A percentile compares a stretch with the other conserved stretches of the same genome.
Evolutionary conservation across 2,888 invertebrate species (phyloP).

Genomic region (Mythimna lalbum): DNA sequence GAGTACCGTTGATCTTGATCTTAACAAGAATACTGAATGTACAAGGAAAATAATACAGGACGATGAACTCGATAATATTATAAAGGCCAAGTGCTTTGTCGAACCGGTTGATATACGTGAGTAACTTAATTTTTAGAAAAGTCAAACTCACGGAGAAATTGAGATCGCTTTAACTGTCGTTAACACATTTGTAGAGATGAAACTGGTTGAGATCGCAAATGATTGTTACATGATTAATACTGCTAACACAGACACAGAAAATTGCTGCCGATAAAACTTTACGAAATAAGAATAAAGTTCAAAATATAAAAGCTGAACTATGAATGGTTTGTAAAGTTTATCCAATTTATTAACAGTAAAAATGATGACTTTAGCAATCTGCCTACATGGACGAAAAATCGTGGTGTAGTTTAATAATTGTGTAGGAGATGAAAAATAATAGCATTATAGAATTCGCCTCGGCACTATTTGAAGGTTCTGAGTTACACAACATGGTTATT

Average conservation of each 20-base stretch:
- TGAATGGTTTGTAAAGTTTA: no score
- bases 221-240: constrained; percentile 7
- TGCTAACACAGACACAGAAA: neutral
- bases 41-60: constrained; percentile 45
- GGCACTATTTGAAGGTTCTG: neutral
- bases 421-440: neutral
- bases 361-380: neutral
- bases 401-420: neutral
- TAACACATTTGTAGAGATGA: constrained; percentile 33
- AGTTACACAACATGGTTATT: constrained; percentile 1
- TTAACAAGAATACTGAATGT: constrained; percentile 1
- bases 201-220: constrained; percentile 16
- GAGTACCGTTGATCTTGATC: constrained; percentile 17
- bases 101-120: constrained; percentile 41
- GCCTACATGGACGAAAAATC: neutral
- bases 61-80: constrained; percentile 34
- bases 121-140: constrained; percentile 48
- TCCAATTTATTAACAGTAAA: neutral
- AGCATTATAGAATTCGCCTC: neutral
- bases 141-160: constrained; percentile 40
- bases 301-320: no score
- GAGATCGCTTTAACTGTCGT: constrained; percentile 30
- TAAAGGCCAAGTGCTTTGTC: constrained; percentile 50
- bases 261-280: neutral
- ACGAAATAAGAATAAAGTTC: neutral